These are phyloP conservation scores for Paratrypauchen microcephalus DNA, from an alignment of 2,797 vertebrate genomes.

Conservation along the genomic window DNA sequence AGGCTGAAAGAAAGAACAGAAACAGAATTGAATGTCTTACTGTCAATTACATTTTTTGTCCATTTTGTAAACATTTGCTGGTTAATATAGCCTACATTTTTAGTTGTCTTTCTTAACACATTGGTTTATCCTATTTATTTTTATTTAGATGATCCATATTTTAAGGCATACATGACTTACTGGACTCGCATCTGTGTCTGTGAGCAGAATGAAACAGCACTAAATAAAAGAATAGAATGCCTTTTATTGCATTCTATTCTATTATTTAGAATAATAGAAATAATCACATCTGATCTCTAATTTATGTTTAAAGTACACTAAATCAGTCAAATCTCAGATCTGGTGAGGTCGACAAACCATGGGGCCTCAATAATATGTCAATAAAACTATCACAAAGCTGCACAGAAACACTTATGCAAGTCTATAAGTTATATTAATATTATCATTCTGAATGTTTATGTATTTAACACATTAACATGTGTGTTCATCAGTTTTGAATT, in stretches of 20 bases:
- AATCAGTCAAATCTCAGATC: not conserved
- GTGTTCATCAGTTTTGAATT: not conserved
- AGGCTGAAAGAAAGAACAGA: constrained; percentile 55
- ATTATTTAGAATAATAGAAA: too few species aligned
- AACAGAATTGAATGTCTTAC: not conserved
- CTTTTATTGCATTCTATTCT: too few species aligned
- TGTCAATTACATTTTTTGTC: not conserved
- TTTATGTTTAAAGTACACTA: not conserved
- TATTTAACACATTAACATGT: not conserved
- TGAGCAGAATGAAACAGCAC: not conserved
- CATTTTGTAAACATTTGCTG: not conserved
- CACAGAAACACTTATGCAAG: not conserved
- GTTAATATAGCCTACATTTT: not conserved
- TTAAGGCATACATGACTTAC: not conserved
- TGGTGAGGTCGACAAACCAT: too few species aligned
- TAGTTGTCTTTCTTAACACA: not conserved
- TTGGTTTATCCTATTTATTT: not conserved
- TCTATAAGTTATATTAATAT: not conserved
- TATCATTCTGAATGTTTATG: not conserved
- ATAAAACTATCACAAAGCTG: too few species aligned
- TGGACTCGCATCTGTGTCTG: not conserved
- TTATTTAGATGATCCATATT: not conserved
- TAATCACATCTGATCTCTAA: not conserved
- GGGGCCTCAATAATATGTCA: too few species aligned
- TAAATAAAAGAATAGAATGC: too few species aligned